Evolutionary conservation across 2,113 vertebrate genomes (phyloP), one percentile per base, ranked within the genome.

Genomic region (Peromyscus californicus): DNA sequence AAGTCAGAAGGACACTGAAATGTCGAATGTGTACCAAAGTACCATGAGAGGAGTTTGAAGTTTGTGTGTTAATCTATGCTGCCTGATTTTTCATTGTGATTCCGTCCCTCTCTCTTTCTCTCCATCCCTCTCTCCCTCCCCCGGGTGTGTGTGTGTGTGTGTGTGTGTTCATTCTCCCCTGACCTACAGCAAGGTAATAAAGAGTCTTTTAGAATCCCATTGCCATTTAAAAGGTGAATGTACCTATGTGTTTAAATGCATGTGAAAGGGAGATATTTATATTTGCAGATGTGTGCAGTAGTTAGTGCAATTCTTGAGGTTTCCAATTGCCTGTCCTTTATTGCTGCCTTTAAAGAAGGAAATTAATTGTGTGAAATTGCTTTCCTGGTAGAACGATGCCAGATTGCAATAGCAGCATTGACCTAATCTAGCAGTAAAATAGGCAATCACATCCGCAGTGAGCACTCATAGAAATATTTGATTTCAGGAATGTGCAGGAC

Each of bases 321-420:
- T 97, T 98, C 95, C 80, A 97, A 48, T 54, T 93, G 97, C 91
- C 72, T 97, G 7, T 70, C 94, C 59, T 45, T 96, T 89, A 96
- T 59, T 96, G 93, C 95, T 90, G 97, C 95, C 96, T 98, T 93
- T 98, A 97, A 97, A 97, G 97, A 95, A 95, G 94, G 67, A 97
- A 98, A 97, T 97, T 97, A 97, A 95, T 98, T 96, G 63, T 96
- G 8, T n/a, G 94, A 98, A 98, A 10, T 97, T 98, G 78, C 96
- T 48, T 91, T 94, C 90, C 89, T 97, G 82, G 26, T 96, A 94
- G 98, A 97, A 96, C 33, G 45, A 57, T 94, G 72, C 84, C 65
- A 98, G 59, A n/a, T 48, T 97, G 88, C 97, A 95, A 57, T 90
- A 54, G 83, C 65, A 97, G 89, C 39, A 89, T 24, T 96, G 86